These are phyloP conservation scores for Vanacampus margaritifer DNA, from an alignment of 2,113 vertebrate genomes.

Conservation along the genomic window DNA sequence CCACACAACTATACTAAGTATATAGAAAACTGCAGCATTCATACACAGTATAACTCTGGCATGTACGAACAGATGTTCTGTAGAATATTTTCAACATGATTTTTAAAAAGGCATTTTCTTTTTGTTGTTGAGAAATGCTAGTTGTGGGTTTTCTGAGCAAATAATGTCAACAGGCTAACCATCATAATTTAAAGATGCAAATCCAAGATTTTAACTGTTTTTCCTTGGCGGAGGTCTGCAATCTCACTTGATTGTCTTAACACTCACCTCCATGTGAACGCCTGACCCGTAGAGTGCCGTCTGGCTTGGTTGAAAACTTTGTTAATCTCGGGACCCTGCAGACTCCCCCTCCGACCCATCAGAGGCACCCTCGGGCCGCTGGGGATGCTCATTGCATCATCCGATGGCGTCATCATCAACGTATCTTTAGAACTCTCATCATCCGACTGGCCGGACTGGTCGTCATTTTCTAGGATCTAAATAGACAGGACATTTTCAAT, in stretches of 20 bases:
- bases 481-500: not conserved
- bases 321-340: constrained; percentile 51
- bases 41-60: constrained; percentile 4
- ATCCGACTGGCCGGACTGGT: constrained; percentile 53
- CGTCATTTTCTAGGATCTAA: constrained; percentile 73
- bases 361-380: constrained; percentile 18
- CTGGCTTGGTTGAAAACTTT: constrained; percentile 50
- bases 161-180: not conserved
- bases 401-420: constrained; percentile 22
- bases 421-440: constrained; percentile 21
- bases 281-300: constrained; percentile 66
- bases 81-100: constrained; percentile 9
- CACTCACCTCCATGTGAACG: constrained; percentile 50
- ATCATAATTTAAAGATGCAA: not conserved
- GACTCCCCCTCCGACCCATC: constrained; percentile 57
- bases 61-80: constrained; percentile 4
- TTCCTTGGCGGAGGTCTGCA: not conserved
- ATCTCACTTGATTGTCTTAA: not conserved
- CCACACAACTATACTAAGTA: not conserved
- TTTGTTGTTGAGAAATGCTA: too few relatives aligned
- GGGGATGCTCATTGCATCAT: constrained; percentile 40
- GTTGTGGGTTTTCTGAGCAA: too few relatives aligned
- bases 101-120: too few relatives aligned
- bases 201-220: not conserved
- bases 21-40: not conserved